phyloP scores from a whole-genome alignment of 2,113 vertebrate genomes.

The Gambusia affinis region DNA sequence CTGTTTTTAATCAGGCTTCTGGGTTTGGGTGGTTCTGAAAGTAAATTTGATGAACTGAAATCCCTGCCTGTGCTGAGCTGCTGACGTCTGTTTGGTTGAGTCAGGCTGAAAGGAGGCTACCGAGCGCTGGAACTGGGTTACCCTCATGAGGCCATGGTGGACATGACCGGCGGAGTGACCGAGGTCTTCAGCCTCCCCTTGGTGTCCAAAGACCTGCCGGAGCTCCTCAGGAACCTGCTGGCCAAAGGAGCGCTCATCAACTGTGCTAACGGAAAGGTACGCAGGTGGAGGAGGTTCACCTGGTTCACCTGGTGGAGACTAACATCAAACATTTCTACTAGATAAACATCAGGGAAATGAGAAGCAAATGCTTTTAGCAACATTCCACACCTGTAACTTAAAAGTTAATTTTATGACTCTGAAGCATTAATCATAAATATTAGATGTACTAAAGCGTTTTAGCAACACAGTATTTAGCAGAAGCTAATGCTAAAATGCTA shows the following conservation, averaged over 20 bases:
- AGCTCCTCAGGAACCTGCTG: slow-evolving; percentile 65
- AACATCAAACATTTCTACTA: too few relatives aligned
- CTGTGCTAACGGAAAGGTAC: slow-evolving; percentile 77
- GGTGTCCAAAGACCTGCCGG: slow-evolving; percentile 53
- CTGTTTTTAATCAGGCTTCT: not conserved
- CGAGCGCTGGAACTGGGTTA: slow-evolving; percentile 79
- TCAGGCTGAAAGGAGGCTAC: slow-evolving; percentile 83
- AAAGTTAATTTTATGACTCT: too few relatives aligned
- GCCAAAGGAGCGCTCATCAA: slow-evolving; percentile 79
- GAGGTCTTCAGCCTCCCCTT: slow-evolving; percentile 61
- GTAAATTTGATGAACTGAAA: too few relatives aligned
- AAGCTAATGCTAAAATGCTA: too few relatives aligned
- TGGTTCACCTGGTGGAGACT: not conserved
- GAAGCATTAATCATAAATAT: too few relatives aligned
- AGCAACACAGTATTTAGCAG: too few relatives aligned
- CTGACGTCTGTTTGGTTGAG: not conserved
- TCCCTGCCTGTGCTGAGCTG: not conserved
- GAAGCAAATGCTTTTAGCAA: too few relatives aligned
- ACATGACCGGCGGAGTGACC: slow-evolving; percentile 79
- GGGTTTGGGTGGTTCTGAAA: too few relatives aligned
- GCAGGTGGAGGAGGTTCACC: not conserved
- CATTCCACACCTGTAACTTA: too few relatives aligned
- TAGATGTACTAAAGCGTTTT: too few relatives aligned
- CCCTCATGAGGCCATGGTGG: slow-evolving; percentile 83
- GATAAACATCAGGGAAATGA: too few relatives aligned